phyloP scores from a whole-genome alignment of 1,140 invertebrate species.

The Battus philenor region DNA sequence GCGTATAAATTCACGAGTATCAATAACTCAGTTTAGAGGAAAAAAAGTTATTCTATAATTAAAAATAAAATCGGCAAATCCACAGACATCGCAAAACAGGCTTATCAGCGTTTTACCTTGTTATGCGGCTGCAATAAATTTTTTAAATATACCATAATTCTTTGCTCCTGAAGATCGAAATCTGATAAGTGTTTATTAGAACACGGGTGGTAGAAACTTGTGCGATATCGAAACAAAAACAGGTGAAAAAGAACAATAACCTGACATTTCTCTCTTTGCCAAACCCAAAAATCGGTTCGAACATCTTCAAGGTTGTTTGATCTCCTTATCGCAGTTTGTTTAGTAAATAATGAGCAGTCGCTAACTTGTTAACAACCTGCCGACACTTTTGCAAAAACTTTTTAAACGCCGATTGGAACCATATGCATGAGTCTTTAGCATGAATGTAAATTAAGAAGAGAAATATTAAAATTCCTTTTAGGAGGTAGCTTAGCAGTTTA shows the following conservation, averaged over 20 bases:
- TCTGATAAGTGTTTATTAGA: slow-evolving; percentile 67
- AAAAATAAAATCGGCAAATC: slow-evolving; percentile 40
- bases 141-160: slow-evolving; percentile 72
- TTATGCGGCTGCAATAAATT: slow-evolving; percentile 68
- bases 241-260: slow-evolving; percentile 45
- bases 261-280: slow-evolving; percentile 33
- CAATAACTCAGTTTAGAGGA: background rate
- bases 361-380: slow-evolving; percentile 51
- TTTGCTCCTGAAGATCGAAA: slow-evolving; percentile 57
- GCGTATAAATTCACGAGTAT: background rate
- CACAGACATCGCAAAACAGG: slow-evolving; percentile 51
- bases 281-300: slow-evolving; percentile 41
- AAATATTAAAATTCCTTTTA: too few species aligned
- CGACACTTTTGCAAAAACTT: slow-evolving; percentile 18
- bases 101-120: slow-evolving; percentile 61
- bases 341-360: slow-evolving; percentile 56
- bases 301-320: slow-evolving; percentile 39
- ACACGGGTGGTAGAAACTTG: slow-evolving; percentile 58
- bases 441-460: too few species aligned
- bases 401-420: too few species aligned
- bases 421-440: too few species aligned
- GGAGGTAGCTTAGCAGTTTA: too few species aligned
- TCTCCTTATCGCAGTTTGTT: slow-evolving; percentile 56
- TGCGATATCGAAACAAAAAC: slow-evolving; percentile 51
- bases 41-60: background rate